phyloP scores from a whole-genome alignment of 1,140 invertebrate genomes.

The Pseudachorutes palmiensis region DNA sequence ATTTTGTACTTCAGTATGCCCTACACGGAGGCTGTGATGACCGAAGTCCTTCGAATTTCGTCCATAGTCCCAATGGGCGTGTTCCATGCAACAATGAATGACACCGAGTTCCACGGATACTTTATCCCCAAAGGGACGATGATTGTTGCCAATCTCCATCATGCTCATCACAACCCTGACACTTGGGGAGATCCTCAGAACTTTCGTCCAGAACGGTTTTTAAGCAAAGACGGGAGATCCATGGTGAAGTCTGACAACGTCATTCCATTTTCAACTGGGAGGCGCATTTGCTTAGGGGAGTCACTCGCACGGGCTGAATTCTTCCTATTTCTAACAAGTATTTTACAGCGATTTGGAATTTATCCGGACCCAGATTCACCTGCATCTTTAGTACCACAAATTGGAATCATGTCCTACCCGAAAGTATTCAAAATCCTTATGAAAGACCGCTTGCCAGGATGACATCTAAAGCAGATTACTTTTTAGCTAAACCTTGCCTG shows the following conservation, averaged over 20 bases:
- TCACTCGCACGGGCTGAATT: constrained; percentile 59
- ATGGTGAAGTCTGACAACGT: constrained; percentile 54
- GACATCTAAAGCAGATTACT: too few relatives aligned
- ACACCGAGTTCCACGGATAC: too few relatives aligned
- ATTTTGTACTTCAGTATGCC: constrained; percentile 63
- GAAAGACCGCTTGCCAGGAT: too few relatives aligned
- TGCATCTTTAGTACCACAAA: too few relatives aligned
- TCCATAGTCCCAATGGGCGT: too few relatives aligned
- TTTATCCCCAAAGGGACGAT: too few relatives aligned
- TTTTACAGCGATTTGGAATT: constrained; percentile 49
- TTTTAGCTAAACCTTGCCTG: too few relatives aligned
- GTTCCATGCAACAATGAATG: too few relatives aligned
- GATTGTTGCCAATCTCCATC: constrained; percentile 70
- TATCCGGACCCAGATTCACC: background rate
- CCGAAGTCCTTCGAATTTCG: constrained; percentile 64
- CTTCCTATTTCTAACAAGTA: constrained; percentile 60
- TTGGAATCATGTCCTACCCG: too few relatives aligned
- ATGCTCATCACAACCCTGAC: constrained; percentile 60
- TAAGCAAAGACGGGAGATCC: constrained; percentile 56
- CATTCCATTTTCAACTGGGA: constrained; percentile 66
- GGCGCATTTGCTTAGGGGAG: constrained; percentile 64
- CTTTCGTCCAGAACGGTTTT: constrained; percentile 68
- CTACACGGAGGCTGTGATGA: constrained; percentile 64
- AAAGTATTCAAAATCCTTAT: too few relatives aligned
- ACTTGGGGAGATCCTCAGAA: constrained; percentile 59